Evolutionary conservation across 2,113 vertebrate genomes (phyloP), one percentile per base, ranked within the genome.

Genomic region (Phrynosoma platyrhinos): DNA sequence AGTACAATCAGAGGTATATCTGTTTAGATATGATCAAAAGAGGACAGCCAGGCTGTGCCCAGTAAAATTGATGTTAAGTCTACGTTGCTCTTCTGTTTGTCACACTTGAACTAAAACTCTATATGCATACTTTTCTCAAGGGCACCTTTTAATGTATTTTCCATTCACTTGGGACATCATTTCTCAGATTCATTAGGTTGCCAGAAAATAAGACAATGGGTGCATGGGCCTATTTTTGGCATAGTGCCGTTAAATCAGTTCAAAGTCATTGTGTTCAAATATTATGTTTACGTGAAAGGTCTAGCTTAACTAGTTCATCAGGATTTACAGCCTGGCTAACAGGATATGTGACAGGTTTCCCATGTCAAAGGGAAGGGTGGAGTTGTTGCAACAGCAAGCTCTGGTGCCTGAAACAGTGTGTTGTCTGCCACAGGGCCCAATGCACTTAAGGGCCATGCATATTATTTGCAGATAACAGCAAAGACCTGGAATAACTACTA

Each of bases 141-240:
- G 20, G 58, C 69, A 62, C 16, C 7, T 76, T 76, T 85, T 18
- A 77, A 21, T 85, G 25, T 64, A 47, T 9, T 76, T 40, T 42
- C 58, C 62, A 25, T 40, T 30, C 36, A 66, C 9, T 76, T 66
- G 36, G 27, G 72, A 13, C 13, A 47, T 0, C 1, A 27, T 42
- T 85, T 64, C 84, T 42, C 13, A 64, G 36, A 27, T 85, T 47
- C 75, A 64, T 47, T 30, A 30, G 40, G 20, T 47, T 77, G 74
- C 36, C 74, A 77, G 58, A 77, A 77, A 76, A 40, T 18, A 64
- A 84, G 72, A 85, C 25, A 36, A 85, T 14, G 40, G 53, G 71
- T 84, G 74, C 6, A 47, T 21, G 18, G 23, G 42, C 47, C 42
- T 79, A 27, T 86, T 66, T 84, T 86, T 79, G 85, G n/a, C 64